A percentile compares a stretch with the other conserved stretches of the same genome.
Conservation (phyloP, 64 coral and sea anemone genomes). For the Pachyseris speciosa region DNA sequence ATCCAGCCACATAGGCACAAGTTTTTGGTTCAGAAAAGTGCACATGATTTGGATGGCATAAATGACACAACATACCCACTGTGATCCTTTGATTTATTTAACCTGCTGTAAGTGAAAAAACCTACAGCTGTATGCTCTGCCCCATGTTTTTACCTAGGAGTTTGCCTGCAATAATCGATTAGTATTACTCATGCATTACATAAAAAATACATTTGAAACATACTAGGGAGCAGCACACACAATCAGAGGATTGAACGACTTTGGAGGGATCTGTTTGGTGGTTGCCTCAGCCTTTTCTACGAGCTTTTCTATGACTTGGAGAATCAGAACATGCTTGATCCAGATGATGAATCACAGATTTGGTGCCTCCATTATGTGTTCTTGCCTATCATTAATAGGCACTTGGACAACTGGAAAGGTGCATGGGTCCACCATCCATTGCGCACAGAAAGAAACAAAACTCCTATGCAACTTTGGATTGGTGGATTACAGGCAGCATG, state of each 20-base stretch:
- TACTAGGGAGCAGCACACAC: conserved; percentile 74
- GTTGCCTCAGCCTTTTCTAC: conserved; percentile 56
- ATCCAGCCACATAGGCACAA: too few species aligned
- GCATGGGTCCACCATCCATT: conserved; percentile 55
- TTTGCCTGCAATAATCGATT: too few species aligned
- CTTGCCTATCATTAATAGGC: conserved; percentile 58
- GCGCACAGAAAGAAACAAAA: conserved; percentile 51
- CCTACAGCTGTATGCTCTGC: too few species aligned
- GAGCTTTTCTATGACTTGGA: conserved; percentile 62
- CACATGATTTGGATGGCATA: too few species aligned
- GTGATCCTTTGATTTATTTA: too few species aligned
- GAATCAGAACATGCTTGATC: conserved; percentile 13
- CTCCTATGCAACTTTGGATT: conserved; percentile 65
- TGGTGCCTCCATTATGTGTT: conserved; percentile 76
- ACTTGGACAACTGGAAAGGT: conserved; percentile 37
- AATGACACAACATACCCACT: too few species aligned
- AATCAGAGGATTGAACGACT: conserved; percentile 70
- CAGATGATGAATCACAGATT: conserved; percentile 63
- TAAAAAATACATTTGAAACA: too few species aligned
- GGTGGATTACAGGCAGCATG: conserved; percentile 47
- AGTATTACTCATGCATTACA: too few species aligned
- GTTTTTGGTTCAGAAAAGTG: too few species aligned
- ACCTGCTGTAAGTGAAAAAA: too few species aligned
- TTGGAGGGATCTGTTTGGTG: conserved; percentile 56
- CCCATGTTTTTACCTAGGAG: too few species aligned